phyloP scores from a whole-genome alignment of 1,140 invertebrate genomes.

The Plectus sambesii region DNA sequence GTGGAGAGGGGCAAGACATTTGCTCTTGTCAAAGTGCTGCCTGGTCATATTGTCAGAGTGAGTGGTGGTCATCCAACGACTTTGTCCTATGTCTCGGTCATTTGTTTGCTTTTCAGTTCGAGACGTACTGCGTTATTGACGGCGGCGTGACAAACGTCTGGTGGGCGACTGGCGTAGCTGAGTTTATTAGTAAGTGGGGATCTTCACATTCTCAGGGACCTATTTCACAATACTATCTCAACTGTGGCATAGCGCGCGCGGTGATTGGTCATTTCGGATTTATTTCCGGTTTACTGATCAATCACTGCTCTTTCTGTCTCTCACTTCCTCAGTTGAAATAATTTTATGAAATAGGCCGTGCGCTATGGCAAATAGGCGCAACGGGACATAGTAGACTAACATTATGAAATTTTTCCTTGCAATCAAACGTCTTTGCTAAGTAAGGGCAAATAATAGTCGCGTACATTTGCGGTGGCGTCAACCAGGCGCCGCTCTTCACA shows the following conservation, averaged over 20 bases:
- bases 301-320: background rate
- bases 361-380: no score
- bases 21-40: slow-evolving; percentile 14
- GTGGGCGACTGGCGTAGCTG: slow-evolving; percentile 35
- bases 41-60: slow-evolving; percentile 19
- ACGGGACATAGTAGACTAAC: no score
- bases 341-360: slow-evolving; percentile 14
- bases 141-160: slow-evolving; percentile 31
- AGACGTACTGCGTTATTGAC: slow-evolving; percentile 38
- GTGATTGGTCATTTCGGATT: no score
- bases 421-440: slow-evolving; percentile 11
- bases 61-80: slow-evolving; percentile 4
- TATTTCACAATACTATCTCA: no score
- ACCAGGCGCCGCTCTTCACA: no score
- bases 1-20: background rate
- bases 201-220: no score
- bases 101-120: slow-evolving; percentile 18
- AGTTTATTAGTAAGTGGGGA: slow-evolving; percentile 32
- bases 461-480: no score
- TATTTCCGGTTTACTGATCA: no score
- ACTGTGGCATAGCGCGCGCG: no score
- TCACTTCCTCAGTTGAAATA: slow-evolving; percentile 4
- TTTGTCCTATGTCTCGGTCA: slow-evolving; percentile 4
- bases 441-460: no score
- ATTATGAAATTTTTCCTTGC: no score